Evolutionary conservation across 2,113 vertebrate species (phyloP).

Genomic region (Grus americana): DNA sequence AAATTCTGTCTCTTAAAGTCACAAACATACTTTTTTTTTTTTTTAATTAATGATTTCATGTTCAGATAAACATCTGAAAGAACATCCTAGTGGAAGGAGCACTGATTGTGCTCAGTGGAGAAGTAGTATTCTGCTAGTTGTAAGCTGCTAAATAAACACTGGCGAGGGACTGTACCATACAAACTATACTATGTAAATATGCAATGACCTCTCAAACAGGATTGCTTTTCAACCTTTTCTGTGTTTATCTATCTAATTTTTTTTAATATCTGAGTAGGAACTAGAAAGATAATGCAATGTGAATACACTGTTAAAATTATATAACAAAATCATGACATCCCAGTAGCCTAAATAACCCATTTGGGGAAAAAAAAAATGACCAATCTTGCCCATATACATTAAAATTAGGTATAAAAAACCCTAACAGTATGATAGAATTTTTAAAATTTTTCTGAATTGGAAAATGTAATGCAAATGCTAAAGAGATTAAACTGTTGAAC

Average conservation of each 20-base stretch:
- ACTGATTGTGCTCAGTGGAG: not conserved
- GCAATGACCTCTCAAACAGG: not conserved
- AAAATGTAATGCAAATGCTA: not conserved
- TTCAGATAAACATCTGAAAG: not conserved
- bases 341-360: not conserved
- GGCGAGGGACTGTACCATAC: not conserved
- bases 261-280: not conserved
- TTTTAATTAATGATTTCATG: not conserved
- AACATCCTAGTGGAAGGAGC: not conserved
- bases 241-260: not conserved
- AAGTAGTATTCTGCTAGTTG: not conserved
- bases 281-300: not conserved
- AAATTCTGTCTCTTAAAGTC: not conserved
- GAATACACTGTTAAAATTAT: not conserved
- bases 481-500: conserved; percentile 31
- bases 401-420: not conserved
- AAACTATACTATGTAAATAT: not conserved
- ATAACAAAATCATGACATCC: not conserved
- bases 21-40: not conserved
- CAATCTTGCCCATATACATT: not conserved
- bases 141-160: not conserved
- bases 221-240: not conserved
- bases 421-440: not conserved
- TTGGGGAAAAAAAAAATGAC: not conserved
- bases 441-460: not conserved